A percentile compares a stretch with the other conserved stretches of the same genome.
These are phyloP conservation scores for Alethe diademata DNA, from an alignment of 2,113 vertebrate genomes.

Conservation along the genomic window DNA sequence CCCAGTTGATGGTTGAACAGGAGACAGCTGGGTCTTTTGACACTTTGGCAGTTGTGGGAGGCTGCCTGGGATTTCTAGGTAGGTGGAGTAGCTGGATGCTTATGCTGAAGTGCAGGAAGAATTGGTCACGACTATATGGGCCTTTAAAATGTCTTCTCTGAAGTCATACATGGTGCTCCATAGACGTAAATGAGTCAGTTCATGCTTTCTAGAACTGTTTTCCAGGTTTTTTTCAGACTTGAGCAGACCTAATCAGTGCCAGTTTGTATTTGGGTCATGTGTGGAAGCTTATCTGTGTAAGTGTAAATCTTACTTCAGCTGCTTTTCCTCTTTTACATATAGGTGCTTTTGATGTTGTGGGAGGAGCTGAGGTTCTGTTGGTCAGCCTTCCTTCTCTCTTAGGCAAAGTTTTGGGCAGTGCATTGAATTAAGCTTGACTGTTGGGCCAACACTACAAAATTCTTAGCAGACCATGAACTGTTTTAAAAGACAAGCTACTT, in stretches of 20 bases:
- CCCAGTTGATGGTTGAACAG: not conserved
- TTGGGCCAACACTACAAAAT: not conserved
- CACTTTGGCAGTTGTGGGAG: constrained; percentile 51
- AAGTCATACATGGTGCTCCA: not conserved
- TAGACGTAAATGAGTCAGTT: constrained; percentile 1
- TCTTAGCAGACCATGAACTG: not conserved
- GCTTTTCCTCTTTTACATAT: not conserved
- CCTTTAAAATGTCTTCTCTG: constrained; percentile 36
- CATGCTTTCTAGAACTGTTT: not conserved
- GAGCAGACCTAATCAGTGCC: not conserved
- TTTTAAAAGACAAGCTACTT: not conserved
- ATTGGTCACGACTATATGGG: constrained; percentile 41
- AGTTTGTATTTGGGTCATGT: not conserved
- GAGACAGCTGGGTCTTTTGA: constrained; percentile 58
- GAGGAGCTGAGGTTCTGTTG: constrained; percentile 4
- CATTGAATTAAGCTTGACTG: not conserved
- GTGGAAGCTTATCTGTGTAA: not conserved
- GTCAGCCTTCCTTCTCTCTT: not conserved
- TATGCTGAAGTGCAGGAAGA: constrained; percentile 20
- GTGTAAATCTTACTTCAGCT: not conserved
- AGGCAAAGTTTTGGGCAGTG: not conserved
- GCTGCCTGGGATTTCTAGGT: constrained; percentile 26
- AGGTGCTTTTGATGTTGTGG: constrained; percentile 33
- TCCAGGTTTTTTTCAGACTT: not conserved
- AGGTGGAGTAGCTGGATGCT: constrained; percentile 43